A percentile compares a stretch with the other conserved stretches of the same genome.
Evolutionary conservation across 1,140 invertebrate species (phyloP).

Genomic region (Potamilus streckersoni): DNA sequence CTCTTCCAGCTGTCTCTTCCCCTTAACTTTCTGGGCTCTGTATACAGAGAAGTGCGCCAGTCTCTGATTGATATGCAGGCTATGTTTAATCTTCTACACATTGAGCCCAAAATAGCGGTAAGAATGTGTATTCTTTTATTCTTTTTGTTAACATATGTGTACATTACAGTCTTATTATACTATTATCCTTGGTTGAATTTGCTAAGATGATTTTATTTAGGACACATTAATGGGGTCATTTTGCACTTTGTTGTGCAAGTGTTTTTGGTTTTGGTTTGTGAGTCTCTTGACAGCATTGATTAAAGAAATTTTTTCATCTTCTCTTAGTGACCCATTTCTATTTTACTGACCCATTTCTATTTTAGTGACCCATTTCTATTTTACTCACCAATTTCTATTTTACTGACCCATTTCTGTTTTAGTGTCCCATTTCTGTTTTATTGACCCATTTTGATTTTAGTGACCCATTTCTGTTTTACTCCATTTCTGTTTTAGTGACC

Average conservation of each 20-base stretch:
- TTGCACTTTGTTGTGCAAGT: not conserved
- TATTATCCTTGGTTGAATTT: not conserved
- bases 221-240: not conserved
- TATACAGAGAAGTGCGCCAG: slow-evolving; percentile 97
- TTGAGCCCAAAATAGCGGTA: slow-evolving; percentile 83
- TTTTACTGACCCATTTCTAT: too few relatives aligned
- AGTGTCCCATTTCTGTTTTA: too few relatives aligned
- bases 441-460: too few relatives aligned
- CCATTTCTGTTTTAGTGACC: too few relatives aligned
- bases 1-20: slow-evolving; percentile 98
- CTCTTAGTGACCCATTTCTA: too few relatives aligned
- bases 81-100: slow-evolving; percentile 95
- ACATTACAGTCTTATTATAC: not conserved
- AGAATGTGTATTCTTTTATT: slow-evolving; percentile 3
- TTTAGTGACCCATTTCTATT: too few relatives aligned
- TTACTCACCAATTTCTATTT: too few relatives aligned
- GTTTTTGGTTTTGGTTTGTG: not conserved
- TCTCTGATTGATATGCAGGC: slow-evolving; percentile 98
- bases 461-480: too few relatives aligned
- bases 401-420: too few relatives aligned
- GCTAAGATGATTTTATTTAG: not conserved
- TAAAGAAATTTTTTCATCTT: not conserved
- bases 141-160: not conserved
- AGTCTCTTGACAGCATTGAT: not conserved
- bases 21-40: slow-evolving; percentile 95